Base-by-base conservation (phyloP, 1,140 invertebrate species). In the Zaprionus ornatus region DNA sequence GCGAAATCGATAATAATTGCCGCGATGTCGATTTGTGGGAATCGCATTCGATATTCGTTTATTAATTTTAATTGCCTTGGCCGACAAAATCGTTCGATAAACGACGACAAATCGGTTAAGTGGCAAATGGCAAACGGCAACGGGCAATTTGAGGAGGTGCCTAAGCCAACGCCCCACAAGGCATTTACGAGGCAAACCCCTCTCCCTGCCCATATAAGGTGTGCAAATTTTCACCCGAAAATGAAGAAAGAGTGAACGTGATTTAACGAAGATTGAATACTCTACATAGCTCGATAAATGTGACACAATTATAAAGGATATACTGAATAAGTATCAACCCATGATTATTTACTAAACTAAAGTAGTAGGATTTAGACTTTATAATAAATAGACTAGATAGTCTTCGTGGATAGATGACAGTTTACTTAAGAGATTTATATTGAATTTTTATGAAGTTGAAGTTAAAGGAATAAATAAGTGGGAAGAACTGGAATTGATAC, bases 31-130 rank as follows among this genome's bases (percentile, higher is more conserved):
- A 67, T 77, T 74, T 68, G 72, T 45, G 40, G 40, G 12, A 19
- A 50, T 50, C 45, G 45, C 45, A 50, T 73, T 80, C 72, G 84
- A 78, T 77, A 70, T 88, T 87, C 80, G 74, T 87, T 87, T 88
- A 87, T 87, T 87, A 87, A 87, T 88, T 87, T 87, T 88, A 87
- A 87, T 87, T 87, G 77, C 80, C 59, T 69, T 64, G 63, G 63
- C 55, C 57, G 76, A 71, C 55, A 63, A 70, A 60, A 45, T 45
- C 40, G 40, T 45, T 70, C 45, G 66, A 56, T 40, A 50, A 71
- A 19, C 27, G 61, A 15, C 9, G 29, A 55, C 27, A 48, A 55
- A 21, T 25, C 19, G 21, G 12, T n/a, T 17, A 52, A 52, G 23
- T 54, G 48, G 17, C 60, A 54, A 50, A 63, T 42, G 17, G 35